Conservation (phyloP, 2,888 invertebrate species). For the Erannis defoliaria region DNA sequence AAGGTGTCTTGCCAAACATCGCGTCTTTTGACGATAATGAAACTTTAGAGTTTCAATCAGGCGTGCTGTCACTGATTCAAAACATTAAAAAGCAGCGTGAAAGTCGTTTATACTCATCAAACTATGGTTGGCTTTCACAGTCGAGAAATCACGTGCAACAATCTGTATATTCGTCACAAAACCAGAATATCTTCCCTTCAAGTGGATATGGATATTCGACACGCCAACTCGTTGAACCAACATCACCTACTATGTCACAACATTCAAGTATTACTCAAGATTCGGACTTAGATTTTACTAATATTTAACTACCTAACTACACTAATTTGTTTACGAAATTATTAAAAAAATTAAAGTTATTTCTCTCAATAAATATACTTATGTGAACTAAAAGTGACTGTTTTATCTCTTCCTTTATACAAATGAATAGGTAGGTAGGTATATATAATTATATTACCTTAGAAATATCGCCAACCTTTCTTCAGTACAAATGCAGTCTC, state of each 20-base stretch:
- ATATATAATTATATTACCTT: constrained; percentile 29
- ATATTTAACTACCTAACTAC: no score
- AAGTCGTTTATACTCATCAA: constrained; percentile 30
- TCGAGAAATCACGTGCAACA: constrained; percentile 27
- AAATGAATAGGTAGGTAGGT: constrained; percentile 9
- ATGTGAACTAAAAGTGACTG: constrained; percentile 27
- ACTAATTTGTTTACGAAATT: no score
- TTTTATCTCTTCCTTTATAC: constrained; percentile 15
- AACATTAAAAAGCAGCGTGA: constrained; percentile 34
- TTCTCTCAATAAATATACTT: constrained; percentile 24
- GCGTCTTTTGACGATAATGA: constrained; percentile 33
- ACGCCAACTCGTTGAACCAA: constrained; percentile 31
- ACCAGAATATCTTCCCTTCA: constrained; percentile 34
- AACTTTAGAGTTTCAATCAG: constrained; percentile 37
- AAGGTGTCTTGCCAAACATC: constrained; percentile 19
- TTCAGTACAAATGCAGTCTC: constrained; percentile 42
- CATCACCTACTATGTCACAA: constrained; percentile 28
- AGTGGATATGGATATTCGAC: constrained; percentile 36
- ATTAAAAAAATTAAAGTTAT: constrained; percentile 26
- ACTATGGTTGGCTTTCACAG: constrained; percentile 31
- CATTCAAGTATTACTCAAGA: constrained; percentile 28
- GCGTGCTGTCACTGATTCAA: constrained; percentile 33
- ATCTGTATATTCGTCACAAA: constrained; percentile 36
- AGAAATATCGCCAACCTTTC: constrained; percentile 35
- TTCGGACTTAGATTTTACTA: constrained; percentile 37